Percentiles rank a stretch among this genome's conserved stretches.
Evolutionary conservation across 2,113 vertebrate genomes (phyloP).

Genomic region (Cnemophilus loriae): DNA sequence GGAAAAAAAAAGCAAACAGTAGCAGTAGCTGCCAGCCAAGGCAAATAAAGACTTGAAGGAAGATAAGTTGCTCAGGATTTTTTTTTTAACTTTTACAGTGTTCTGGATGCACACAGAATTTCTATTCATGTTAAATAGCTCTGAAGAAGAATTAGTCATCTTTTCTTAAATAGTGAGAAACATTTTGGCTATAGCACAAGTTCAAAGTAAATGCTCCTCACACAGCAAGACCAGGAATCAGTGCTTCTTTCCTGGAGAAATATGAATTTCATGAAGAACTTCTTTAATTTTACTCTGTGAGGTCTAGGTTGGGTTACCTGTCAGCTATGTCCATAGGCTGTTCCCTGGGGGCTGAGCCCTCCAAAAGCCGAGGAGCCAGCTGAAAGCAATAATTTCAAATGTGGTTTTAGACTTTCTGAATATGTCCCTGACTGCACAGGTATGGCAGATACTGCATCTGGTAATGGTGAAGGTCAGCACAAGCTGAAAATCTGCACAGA

Average conservation of each 20-base stretch:
- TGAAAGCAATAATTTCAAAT: neutral
- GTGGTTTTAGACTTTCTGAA: neutral
- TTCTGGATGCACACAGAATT: neutral
- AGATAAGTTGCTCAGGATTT: neutral
- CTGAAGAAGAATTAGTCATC: neutral
- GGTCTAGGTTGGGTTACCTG: neutral
- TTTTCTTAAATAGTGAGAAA: neutral
- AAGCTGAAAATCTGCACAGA: neutral
- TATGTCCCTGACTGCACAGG: neutral
- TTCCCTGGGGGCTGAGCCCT: neutral
- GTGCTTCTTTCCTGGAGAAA: neutral
- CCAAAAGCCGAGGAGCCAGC: neutral
- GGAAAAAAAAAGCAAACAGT: neutral
- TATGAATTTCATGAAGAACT: neutral
- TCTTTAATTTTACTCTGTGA: neutral
- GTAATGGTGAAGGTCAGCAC: neutral
- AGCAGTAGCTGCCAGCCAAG: neutral
- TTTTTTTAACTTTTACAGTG: neutral
- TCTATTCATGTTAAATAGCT: neutral
- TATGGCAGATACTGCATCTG: neutral
- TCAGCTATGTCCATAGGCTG: neutral
- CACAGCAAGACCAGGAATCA: neutral
- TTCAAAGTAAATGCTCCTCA: neutral
- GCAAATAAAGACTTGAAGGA: neutral
- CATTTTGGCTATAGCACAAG: neutral